Evolutionary conservation across 2,113 vertebrate species (phyloP), one percentile per base, ranked within the genome.

Genomic region (Corapipo altera): DNA sequence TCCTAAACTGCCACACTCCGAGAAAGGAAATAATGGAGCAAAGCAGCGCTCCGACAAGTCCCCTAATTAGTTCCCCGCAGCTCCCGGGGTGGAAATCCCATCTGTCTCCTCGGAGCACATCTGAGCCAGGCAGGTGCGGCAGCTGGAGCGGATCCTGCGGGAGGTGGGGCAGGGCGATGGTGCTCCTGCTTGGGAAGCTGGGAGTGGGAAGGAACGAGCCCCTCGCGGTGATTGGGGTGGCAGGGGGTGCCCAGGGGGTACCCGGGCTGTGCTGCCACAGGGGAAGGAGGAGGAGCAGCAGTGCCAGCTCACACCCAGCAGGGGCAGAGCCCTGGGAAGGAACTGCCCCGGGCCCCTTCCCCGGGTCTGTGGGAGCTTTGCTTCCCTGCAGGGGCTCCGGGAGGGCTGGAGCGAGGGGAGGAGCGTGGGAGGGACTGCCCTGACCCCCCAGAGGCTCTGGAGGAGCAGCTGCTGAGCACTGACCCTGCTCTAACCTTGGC

Each of bases 221-320:
- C 27, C 11, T 16, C 7, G 23, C 1, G 8, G 6, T 5, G 39
- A 11, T 6, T 4, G 19, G 1, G 12, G 7, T 9, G 20, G 49
- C 12, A 41, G 8, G 1, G 1, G 0, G 4, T 6, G 14, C 9
- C 1, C 5, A 8, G 8, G 1, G 1, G 0, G 4, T 6, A 12
- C 9, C 1, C 5, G 7, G 8, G 15, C 43, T n/a, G 3, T 5
- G 32, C 44, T n/a, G 15, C 15, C 3, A 1, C 17, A 8, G 1
- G 6, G 41, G 3, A 1, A 55, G 24, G 6, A 55, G 28, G 6
- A 35, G 32, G 41, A n/a, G 67, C 37, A 46, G 48, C 27, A 44
- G 19, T 7, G 24, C 1, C 2, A 9, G 20, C 43, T 32, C 20
- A 24, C 33, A 19, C 2, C 30, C 35, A 2, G 5, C 4, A 30